Conservation (phyloP, 1,140 invertebrate species). For the Drosophila tropicalis region DNA sequence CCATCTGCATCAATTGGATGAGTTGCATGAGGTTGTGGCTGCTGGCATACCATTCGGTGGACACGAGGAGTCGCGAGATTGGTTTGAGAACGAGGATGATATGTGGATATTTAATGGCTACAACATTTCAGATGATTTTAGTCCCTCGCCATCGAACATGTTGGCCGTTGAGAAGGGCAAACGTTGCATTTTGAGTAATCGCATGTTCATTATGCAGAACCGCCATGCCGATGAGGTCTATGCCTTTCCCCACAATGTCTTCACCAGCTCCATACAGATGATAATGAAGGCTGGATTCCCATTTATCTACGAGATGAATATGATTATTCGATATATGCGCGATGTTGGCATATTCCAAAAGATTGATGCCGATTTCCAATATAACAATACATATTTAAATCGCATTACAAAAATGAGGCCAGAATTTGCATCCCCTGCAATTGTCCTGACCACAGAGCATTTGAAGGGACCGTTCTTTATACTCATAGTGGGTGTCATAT, state of each 20-base stretch:
- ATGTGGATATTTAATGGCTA: slow-evolving; percentile 82
- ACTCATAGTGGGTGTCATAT: slow-evolving; percentile 77
- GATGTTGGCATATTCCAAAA: slow-evolving; percentile 83
- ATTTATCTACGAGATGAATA: slow-evolving; percentile 83
- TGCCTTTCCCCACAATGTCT: slow-evolving; percentile 79
- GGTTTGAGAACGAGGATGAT: slow-evolving; percentile 84
- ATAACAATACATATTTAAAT: slow-evolving; percentile 76
- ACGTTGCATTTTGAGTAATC: slow-evolving; percentile 69
- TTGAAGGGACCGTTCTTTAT: slow-evolving; percentile 84
- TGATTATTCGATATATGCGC: slow-evolving; percentile 80
- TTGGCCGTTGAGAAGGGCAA: slow-evolving; percentile 81
- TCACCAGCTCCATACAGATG: slow-evolving; percentile 84
- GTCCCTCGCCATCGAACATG: slow-evolving; percentile 78
- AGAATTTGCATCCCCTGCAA: slow-evolving; percentile 57
- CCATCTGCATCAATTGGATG: slow-evolving; percentile 84
- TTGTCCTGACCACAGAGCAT: slow-evolving; percentile 83
- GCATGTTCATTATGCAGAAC: slow-evolving; percentile 74
- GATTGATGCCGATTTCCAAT: slow-evolving; percentile 71
- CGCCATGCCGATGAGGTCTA: slow-evolving; percentile 79
- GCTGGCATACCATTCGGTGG: slow-evolving; percentile 84
- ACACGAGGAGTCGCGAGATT: slow-evolving; percentile 83
- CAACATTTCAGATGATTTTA: slow-evolving; percentile 75
- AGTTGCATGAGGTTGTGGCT: slow-evolving; percentile 83
- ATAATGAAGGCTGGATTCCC: slow-evolving; percentile 84
- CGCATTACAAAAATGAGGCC: slow-evolving; percentile 72